Base-by-base conservation (phyloP, 1,140 invertebrate species). In the Micrasema longulum region DNA sequence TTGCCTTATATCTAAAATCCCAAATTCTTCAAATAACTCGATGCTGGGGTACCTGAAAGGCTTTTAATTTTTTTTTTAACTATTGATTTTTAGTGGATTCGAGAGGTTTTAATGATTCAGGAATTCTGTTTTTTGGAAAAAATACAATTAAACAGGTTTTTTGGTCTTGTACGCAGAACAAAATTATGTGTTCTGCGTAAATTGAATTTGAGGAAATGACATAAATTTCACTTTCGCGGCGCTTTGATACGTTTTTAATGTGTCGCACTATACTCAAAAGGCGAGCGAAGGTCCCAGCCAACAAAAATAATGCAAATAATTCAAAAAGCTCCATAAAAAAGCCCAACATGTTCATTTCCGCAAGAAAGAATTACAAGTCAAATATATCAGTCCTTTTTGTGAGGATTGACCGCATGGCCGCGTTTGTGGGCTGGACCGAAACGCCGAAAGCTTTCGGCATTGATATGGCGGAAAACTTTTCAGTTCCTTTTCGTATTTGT, bases 381-480 rank as follows among this genome's bases (percentile, higher is more conserved):
- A n/a, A n/a, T 4, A 47, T n/a, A 47, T 6, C 16, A 16, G 26
- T 14, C 16, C 36, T 60, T 60, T 22, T 23, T 20, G 20, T 38
- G 14, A 43, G 14, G 35, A 31, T 38, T 60, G 35, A 38, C 10
- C 18, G 16, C 18, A 22, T 53, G 9, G 5, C 23, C n/a, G 6
- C 1, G 18, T 0, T 7, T 9, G 10, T 38, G 7, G 55, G 4
- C 16, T 3, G 18, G 16, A 1, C 10, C 55, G 18, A 23, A 20
- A 60, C 55, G 55, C 55, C 55, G 55, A 52, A 66, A 66, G 63
- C 64, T 64, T 64, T 66, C 64, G 45, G 43, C 31, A 66, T 53
- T 64, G 23, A 53, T 53, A 23, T 50, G 48, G 64, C 64, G 64
- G 64, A 66, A 66, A 66, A 53, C 14, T 66, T 66, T 66, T 66